Evolutionary conservation across 2,888 invertebrate species (phyloP).

Genomic region (Drosophila prostipennis): DNA sequence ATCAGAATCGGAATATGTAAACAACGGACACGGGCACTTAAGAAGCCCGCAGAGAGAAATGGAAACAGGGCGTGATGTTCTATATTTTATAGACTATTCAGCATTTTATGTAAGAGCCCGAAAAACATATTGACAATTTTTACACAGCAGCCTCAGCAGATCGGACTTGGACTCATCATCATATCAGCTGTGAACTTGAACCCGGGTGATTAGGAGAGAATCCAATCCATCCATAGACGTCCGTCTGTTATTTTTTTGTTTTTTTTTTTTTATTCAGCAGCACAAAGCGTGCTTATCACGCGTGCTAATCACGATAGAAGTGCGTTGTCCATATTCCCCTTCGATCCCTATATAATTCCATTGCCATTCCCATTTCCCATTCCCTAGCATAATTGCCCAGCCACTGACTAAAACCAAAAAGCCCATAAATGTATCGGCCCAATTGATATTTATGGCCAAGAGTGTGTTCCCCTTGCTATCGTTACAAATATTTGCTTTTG

Average conservation of each 20-base stretch:
- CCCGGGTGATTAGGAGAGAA: slow-evolving; percentile 31
- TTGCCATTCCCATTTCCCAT: slow-evolving; percentile 4
- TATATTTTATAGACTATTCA: too few relatives aligned
- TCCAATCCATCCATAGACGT: slow-evolving; percentile 7
- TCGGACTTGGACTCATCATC: slow-evolving; percentile 15
- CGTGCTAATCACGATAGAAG: slow-evolving; percentile 45
- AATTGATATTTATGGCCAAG: slow-evolving; percentile 35
- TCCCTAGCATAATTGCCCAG: slow-evolving; percentile 21
- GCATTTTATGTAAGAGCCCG: slow-evolving; percentile 39
- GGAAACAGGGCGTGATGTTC: slow-evolving; percentile 18
- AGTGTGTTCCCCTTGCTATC: slow-evolving; percentile 29
- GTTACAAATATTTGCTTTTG: slow-evolving; percentile 50
- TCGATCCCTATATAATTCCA: slow-evolving; percentile 2
- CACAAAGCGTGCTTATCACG: slow-evolving; percentile 22
- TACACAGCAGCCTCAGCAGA: slow-evolving; percentile 19
- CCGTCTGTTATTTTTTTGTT: slow-evolving; percentile 1
- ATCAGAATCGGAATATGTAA: slow-evolving; percentile 48
- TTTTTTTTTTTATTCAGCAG: not conserved
- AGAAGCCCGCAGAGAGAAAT: slow-evolving; percentile 29
- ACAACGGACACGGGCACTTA: slow-evolving; percentile 58
- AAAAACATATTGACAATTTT: slow-evolving; percentile 19
- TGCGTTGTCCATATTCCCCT: slow-evolving; percentile 23
- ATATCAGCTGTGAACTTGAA: slow-evolving; percentile 45
- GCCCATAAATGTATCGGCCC: slow-evolving; percentile 13
- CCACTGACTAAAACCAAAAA: slow-evolving; percentile 2